Conservation (phyloP, 1,140 invertebrate genomes). For the Choristoneura fumiferana region DNA sequence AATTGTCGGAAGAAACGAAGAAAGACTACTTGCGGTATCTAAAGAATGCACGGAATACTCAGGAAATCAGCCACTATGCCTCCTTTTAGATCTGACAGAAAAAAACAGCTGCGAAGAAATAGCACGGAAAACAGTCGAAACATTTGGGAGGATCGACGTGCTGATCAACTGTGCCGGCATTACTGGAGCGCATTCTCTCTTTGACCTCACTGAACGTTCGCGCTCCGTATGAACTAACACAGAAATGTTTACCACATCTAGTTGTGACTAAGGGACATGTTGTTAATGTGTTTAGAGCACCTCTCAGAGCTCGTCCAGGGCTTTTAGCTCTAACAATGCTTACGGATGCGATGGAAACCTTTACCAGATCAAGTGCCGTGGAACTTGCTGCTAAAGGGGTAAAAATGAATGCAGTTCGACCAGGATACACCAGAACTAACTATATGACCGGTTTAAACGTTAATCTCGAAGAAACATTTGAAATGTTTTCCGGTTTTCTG, state of each 20-base stretch:
- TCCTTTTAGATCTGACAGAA: slow-evolving; percentile 80
- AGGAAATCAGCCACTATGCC: slow-evolving; percentile 65
- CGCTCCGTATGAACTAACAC: slow-evolving; percentile 84
- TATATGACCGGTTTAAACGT: slow-evolving; percentile 79
- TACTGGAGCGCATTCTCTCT: slow-evolving; percentile 82
- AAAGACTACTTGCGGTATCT: slow-evolving; percentile 81
- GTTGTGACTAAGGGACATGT: slow-evolving; percentile 72
- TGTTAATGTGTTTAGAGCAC: slow-evolving; percentile 30
- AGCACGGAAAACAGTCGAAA: slow-evolving; percentile 78
- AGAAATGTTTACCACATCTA: slow-evolving; percentile 85
- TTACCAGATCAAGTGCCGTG: slow-evolving; percentile 82
- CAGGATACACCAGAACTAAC: slow-evolving; percentile 81
- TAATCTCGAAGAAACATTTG: slow-evolving; percentile 76
- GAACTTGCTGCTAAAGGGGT: slow-evolving; percentile 76
- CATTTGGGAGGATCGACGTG: slow-evolving; percentile 81
- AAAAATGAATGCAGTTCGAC: slow-evolving; percentile 83
- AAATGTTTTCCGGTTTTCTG: slow-evolving; percentile 82
- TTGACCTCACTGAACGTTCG: slow-evolving; percentile 86
- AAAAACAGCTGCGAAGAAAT: slow-evolving; percentile 81
- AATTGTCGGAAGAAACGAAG: slow-evolving; percentile 83
- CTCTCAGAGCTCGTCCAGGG: slow-evolving; percentile 27
- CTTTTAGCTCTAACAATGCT: slow-evolving; percentile 30
- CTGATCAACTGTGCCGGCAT: slow-evolving; percentile 88
- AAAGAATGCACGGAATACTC: slow-evolving; percentile 78
- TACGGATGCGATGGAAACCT: slow-evolving; percentile 79